A percentile compares a stretch with the other conserved stretches of the same genome.
These are phyloP conservation scores for Hetaerina americana DNA, from an alignment of 1,140 invertebrate species.

Conservation along the genomic window DNA sequence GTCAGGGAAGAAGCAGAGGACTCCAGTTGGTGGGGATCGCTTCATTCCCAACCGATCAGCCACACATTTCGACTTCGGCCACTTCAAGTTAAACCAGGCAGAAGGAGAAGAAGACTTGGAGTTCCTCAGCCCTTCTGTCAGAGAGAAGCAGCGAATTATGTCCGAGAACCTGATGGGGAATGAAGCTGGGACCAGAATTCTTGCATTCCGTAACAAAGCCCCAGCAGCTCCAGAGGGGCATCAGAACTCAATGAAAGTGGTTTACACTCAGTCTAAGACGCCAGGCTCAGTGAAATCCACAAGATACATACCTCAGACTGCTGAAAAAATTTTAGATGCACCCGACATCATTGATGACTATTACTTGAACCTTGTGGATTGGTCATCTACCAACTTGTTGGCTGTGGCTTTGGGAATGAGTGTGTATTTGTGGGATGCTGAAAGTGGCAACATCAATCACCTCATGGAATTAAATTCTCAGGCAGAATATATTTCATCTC, in stretches of 20 bases:
- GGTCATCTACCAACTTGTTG: conserved; percentile 85
- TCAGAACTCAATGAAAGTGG: conserved; percentile 74
- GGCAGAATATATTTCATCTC: conserved; percentile 67
- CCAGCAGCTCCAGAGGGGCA: conserved; percentile 76
- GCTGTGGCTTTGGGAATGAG: conserved; percentile 77
- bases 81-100: conserved; percentile 50
- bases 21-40: conserved; percentile 58
- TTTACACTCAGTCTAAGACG: conserved; percentile 78
- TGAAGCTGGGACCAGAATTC: conserved; percentile 36
- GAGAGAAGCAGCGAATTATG: conserved; percentile 51
- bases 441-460: conserved; percentile 71
- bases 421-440: conserved; percentile 94
- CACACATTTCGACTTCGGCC: conserved; percentile 79
- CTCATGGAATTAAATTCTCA: conserved; percentile 66
- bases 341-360: conserved; percentile 95
- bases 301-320: conserved; percentile 81
- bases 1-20: no score
- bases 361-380: conserved; percentile 93
- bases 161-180: conserved; percentile 55
- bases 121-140: conserved; percentile 38
- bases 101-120: conserved; percentile 34
- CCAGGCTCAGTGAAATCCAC: conserved; percentile 59
- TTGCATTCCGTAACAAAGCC: conserved; percentile 76
- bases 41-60: conserved; percentile 82
- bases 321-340: conserved; percentile 91